phyloP scores from a whole-genome alignment of 2,113 vertebrate genomes.

The Aleadryas rufinucha region DNA sequence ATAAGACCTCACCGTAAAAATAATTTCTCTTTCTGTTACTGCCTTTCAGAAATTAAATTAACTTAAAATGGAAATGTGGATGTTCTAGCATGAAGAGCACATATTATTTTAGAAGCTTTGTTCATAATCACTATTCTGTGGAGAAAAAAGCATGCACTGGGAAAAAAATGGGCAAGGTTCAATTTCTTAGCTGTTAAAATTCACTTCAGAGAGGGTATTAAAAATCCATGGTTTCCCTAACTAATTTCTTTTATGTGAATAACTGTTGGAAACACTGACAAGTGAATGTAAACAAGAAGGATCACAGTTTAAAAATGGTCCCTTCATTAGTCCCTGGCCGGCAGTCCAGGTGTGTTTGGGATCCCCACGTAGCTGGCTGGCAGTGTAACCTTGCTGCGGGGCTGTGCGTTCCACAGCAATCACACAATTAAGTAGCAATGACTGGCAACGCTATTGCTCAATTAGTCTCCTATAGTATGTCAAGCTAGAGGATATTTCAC shows the following conservation, averaged over 20 bases:
- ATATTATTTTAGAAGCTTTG: neutral
- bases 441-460: slow-evolving; percentile 25
- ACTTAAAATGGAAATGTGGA: neutral
- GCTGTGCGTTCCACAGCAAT: neutral
- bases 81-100: neutral
- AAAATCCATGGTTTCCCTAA: neutral
- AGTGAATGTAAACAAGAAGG: neutral
- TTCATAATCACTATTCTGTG: neutral
- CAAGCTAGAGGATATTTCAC: slow-evolving; percentile 5
- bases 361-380: neutral
- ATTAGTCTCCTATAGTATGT: slow-evolving; percentile 5
- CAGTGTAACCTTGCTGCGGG: neutral
- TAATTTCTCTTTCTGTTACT: neutral
- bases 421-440: neutral
- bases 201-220: neutral
- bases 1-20: neutral
- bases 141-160: neutral
- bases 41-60: neutral
- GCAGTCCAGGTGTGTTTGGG: neutral
- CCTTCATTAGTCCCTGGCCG: neutral
- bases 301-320: neutral
- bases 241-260: neutral
- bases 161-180: neutral
- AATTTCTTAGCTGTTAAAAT: neutral
- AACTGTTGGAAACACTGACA: neutral